Conservation (phyloP, 2,888 invertebrate species). For the Pyrrhia umbra region DNA sequence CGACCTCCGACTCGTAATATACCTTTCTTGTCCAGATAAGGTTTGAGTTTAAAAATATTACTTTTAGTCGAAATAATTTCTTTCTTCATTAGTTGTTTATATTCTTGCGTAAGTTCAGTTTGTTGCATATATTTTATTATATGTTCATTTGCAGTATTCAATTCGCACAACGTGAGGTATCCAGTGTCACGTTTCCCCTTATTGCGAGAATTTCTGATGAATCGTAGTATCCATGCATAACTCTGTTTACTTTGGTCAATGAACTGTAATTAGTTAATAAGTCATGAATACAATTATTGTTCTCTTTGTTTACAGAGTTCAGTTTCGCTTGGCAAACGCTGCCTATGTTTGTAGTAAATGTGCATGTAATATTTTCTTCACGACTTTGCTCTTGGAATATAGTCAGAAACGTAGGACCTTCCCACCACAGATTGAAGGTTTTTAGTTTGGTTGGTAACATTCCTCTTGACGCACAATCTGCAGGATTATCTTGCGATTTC, state of each 20-base stretch:
- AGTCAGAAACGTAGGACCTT: slow-evolving; percentile 31
- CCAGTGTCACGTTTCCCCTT: slow-evolving; percentile 8
- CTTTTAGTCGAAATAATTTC: slow-evolving; percentile 1
- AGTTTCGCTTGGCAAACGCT: neutral
- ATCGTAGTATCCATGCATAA: slow-evolving; percentile 19
- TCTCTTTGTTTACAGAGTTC: neutral
- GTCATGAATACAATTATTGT: slow-evolving; percentile 2
- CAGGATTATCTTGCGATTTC: slow-evolving; percentile 26
- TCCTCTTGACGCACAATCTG: slow-evolving; percentile 28
- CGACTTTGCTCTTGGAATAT: neutral
- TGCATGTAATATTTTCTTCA: neutral
- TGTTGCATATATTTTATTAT: slow-evolving; percentile 8
- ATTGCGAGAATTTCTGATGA: slow-evolving; percentile 15
- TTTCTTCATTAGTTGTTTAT: slow-evolving; percentile 1
- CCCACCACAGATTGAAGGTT: slow-evolving; percentile 49
- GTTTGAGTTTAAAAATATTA: slow-evolving; percentile 8
- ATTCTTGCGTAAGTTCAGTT: neutral
- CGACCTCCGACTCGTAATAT: slow-evolving; percentile 19
- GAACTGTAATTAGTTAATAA: slow-evolving; percentile 22
- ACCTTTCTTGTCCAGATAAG: slow-evolving; percentile 4
- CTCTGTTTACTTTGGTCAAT: slow-evolving; percentile 6
- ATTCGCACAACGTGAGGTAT: slow-evolving; percentile 4
- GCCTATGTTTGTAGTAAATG: slow-evolving; percentile 4
- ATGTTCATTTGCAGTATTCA: neutral
- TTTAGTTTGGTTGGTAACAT: slow-evolving; percentile 25